Conservation (phyloP, 2,888 invertebrate genomes). For the Phalangium opilio region DNA sequence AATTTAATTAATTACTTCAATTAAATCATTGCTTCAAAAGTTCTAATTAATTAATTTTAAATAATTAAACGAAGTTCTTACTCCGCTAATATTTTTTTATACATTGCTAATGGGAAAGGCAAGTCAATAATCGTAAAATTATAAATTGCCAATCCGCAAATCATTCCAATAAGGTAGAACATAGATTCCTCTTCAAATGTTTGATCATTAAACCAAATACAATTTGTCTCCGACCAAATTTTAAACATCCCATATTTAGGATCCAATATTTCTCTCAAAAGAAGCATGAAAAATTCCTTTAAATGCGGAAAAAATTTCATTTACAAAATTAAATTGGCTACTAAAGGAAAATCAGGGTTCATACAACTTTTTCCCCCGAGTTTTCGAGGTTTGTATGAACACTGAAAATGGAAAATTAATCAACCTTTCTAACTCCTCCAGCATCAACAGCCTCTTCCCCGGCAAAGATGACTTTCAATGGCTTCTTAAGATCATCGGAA, state of each 20-base stretch:
- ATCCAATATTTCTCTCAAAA: conserved; percentile 76
- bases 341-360: no score
- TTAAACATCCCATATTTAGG: conserved; percentile 97
- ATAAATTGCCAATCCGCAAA: conserved; percentile 92
- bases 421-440: conserved; percentile 71
- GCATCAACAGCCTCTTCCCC: conserved; percentile 95
- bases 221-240: conserved; percentile 71
- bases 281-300: conserved; percentile 75
- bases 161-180: conserved; percentile 40
- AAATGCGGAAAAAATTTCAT: no score
- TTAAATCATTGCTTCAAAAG: no score
- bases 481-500: conserved; percentile 72
- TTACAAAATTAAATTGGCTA: no score
- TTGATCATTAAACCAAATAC: conserved; percentile 73
- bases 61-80: no score
- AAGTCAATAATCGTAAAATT: conserved; percentile 91
- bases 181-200: conserved; percentile 22
- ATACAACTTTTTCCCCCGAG: no score
- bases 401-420: no score
- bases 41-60: no score
- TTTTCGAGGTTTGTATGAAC: no score
- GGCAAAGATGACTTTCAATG: conserved; percentile 71
- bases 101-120: conserved; percentile 84
- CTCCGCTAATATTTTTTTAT: conserved; percentile 79
- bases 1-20: no score